Conservation (phyloP, 2,888 invertebrate genomes). For the Cheilosia grossa region DNA sequence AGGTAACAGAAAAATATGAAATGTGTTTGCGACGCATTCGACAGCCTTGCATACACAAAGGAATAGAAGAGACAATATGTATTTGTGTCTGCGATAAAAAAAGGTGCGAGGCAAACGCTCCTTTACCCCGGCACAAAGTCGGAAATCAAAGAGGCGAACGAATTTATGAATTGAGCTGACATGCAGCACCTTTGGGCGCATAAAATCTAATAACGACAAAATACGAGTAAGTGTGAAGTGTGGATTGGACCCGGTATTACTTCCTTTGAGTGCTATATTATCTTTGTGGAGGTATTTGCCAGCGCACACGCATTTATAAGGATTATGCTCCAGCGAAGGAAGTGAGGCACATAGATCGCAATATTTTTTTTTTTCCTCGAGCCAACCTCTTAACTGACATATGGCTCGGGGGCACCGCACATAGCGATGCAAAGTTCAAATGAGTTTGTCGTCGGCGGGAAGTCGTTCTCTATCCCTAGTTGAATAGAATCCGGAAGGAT, state of each 20-base stretch:
- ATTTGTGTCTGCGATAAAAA: slow-evolving; percentile 1
- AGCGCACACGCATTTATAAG: neutral
- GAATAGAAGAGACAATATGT: neutral
- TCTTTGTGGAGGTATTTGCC: slow-evolving; percentile 29
- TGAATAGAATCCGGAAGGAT: slow-evolving; percentile 55
- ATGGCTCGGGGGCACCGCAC: slow-evolving; percentile 30
- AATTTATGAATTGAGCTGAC: slow-evolving; percentile 27
- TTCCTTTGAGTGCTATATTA: slow-evolving; percentile 43
- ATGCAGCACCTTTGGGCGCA: slow-evolving; percentile 34
- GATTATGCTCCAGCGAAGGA: slow-evolving; percentile 15
- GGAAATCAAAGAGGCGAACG: slow-evolving; percentile 27
- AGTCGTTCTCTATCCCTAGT: slow-evolving; percentile 12
- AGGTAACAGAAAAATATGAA: neutral
- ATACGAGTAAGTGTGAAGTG: slow-evolving; percentile 8
- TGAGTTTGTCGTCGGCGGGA: slow-evolving; percentile 49
- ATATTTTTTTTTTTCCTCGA: slow-evolving; percentile 10
- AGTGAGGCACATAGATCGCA: slow-evolving; percentile 13
- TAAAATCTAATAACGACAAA: slow-evolving; percentile 46
- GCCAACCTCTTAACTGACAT: slow-evolving; percentile 17
- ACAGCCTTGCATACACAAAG: neutral
- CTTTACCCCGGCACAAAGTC: neutral
- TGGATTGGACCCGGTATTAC: slow-evolving; percentile 35
- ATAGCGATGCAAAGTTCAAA: slow-evolving; percentile 38
- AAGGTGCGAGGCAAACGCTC: neutral
- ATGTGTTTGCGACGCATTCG: neutral